Percentiles rank a stretch among this genome's conserved stretches.
phyloP scores from a whole-genome alignment of 2,888 invertebrate species.

The Microctonus aethiopoides region DNA sequence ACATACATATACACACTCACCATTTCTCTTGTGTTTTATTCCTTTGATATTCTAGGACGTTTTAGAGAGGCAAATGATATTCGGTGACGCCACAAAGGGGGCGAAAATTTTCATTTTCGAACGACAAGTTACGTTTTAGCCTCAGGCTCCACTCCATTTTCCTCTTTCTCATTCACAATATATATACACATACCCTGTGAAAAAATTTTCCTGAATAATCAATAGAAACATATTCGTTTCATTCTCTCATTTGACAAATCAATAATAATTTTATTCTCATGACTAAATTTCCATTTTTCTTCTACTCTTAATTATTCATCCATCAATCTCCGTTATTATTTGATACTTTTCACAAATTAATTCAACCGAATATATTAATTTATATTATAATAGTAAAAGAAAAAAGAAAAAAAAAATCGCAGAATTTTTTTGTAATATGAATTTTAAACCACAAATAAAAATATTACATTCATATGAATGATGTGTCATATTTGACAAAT shows the following conservation, averaged over 20 bases:
- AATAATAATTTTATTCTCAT: no score
- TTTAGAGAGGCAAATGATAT: conserved; percentile 12
- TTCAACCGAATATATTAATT: no score
- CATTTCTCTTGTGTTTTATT: not conserved
- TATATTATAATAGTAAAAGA: no score
- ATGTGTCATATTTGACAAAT: no score
- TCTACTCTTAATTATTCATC: no score
- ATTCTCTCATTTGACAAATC: not conserved
- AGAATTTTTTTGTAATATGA: not conserved
- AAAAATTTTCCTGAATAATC: not conserved
- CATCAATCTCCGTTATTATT: no score
- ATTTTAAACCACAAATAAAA: not conserved
- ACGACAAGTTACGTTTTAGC: not conserved
- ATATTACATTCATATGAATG: not conserved
- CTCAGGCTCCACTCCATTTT: not conserved
- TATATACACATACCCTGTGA: not conserved
- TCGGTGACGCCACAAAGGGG: not conserved
- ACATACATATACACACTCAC: not conserved
- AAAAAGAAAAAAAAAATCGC: not conserved
- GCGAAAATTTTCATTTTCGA: conserved; percentile 4
- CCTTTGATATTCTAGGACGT: conserved; percentile 6
- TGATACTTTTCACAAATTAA: no score
- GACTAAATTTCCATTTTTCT: no score
- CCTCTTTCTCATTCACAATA: not conserved
- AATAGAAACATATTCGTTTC: not conserved